Evolutionary conservation across 2,797 vertebrate genomes (phyloP), one percentile per base, ranked within the genome.

Genomic region (Odontamblyopus lacepedii): DNA sequence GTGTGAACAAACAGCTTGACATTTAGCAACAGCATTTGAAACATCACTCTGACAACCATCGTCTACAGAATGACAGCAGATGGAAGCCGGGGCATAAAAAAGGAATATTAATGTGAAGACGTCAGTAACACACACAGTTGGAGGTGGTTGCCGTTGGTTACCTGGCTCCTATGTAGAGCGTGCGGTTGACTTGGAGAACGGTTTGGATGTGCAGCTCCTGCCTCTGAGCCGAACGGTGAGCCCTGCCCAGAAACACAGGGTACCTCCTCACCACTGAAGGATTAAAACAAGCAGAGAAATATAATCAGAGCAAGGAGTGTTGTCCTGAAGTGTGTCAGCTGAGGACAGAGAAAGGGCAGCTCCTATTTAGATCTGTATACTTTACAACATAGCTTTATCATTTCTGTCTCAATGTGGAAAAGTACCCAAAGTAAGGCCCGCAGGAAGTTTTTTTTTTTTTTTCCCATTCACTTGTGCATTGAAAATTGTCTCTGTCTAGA

Each of bases 101-200:
- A 88, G 53, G 78, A 76, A 88, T 78, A 83, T 88, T 82, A 82
- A 87, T 85, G 79, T 9, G 38, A 82, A 72, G 76, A 69, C 73
- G 55, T 86, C 82, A 76, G 85, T 67, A 71, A 79, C 66, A 76
- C 83, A 73, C 87, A 70, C 87, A 77, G 88, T 85, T 55, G 79
- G 90, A 86, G 84, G 84, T 51, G 75, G 90, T 91, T 91, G 88
- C 88, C 76, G 82, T 88, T 84, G 83, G 85, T 91, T 92, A 97
- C 97, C 97, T 97, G 91, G 96, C 96, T 75, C 97, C 97, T 0
- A 99, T 95, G 94, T 97, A 98, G 71, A 99, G 94, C 0, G 97
- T 98, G 83, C 96, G 90, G 91, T 99, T 98, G 87, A 99, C 95
- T 75, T 95, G 95, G 80, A 98, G 94, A 78, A 98, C 93, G 0